Evolutionary conservation across 1,140 invertebrate genomes (phyloP).

Genomic region (Drosophila subobscura): DNA sequence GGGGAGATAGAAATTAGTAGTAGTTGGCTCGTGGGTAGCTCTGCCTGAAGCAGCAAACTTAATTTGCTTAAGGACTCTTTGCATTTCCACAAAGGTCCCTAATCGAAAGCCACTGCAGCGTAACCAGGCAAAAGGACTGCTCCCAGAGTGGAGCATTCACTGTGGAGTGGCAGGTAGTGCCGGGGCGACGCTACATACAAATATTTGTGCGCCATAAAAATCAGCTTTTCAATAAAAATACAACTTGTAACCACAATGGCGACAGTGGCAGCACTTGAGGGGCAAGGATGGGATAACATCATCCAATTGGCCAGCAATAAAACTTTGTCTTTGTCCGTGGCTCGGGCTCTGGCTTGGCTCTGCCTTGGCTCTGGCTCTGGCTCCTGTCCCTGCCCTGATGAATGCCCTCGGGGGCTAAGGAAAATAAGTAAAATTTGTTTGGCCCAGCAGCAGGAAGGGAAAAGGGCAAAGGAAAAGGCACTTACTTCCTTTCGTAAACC

Average conservation of each 20-base stretch:
- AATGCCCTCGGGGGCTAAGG: conserved; percentile 23
- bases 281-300: conserved; percentile 39
- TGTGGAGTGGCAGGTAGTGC: conserved; percentile 24
- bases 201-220: conserved; percentile 52
- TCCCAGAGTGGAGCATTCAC: conserved; percentile 1
- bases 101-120: too few species aligned
- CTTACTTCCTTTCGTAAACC: conserved; percentile 31
- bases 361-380: too few species aligned
- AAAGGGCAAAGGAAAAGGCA: not conserved
- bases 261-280: conserved; percentile 29
- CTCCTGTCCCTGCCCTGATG: conserved; percentile 19
- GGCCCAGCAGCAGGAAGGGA: not conserved
- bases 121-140: conserved; percentile 3
- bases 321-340: conserved; percentile 63
- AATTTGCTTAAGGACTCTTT: too few species aligned
- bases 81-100: too few species aligned
- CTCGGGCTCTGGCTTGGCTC: conserved; percentile 50
- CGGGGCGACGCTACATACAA: conserved; percentile 28
- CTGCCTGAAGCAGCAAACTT: too few species aligned
- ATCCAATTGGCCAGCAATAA: conserved; percentile 76
- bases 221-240: conserved; percentile 64
- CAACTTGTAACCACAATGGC: conserved; percentile 50
- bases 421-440: conserved; percentile 47
- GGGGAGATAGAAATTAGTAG: too few species aligned
- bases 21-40: too few species aligned